A percentile compares a stretch with the other conserved stretches of the same genome.
phyloP scores from a whole-genome alignment of 2,888 invertebrate species.

The Athalia circularis region DNA sequence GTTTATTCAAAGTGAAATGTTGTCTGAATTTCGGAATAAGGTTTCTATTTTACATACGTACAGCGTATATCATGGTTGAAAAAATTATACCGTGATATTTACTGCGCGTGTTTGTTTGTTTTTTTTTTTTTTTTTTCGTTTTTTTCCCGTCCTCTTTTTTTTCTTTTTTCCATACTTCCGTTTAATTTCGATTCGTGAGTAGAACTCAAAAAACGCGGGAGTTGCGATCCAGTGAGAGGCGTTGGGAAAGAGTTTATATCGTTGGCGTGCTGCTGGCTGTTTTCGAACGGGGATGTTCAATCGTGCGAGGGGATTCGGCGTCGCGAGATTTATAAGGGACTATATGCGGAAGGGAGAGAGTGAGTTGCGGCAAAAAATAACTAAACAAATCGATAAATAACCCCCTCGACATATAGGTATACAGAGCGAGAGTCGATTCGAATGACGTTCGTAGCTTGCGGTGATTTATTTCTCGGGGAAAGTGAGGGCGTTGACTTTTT shows the following conservation, averaged over 20 bases:
- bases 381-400: slow-evolving; percentile 44
- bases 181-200: no score
- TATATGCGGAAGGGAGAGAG: neutral
- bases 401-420: slow-evolving; percentile 3
- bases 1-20: no score
- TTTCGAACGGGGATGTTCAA: slow-evolving; percentile 42
- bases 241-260: slow-evolving; percentile 26
- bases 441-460: slow-evolving; percentile 27
- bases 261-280: slow-evolving; percentile 11
- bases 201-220: no score
- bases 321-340: slow-evolving; percentile 42
- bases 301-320: slow-evolving; percentile 40
- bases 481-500: neutral
- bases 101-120: no score
- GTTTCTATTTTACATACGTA: no score
- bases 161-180: no score
- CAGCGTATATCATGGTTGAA: no score
- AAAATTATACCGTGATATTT: no score
- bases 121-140: no score
- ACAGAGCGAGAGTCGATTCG: slow-evolving; percentile 24
- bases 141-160: no score
- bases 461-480: slow-evolving; percentile 33
- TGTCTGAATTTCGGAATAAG: no score
- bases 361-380: slow-evolving; percentile 30
- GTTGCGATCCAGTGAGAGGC: neutral